A percentile compares a stretch with the other conserved stretches of the same genome.
Conservation (phyloP, 2,797 vertebrate genomes). For the Intellagama lesueurii region DNA sequence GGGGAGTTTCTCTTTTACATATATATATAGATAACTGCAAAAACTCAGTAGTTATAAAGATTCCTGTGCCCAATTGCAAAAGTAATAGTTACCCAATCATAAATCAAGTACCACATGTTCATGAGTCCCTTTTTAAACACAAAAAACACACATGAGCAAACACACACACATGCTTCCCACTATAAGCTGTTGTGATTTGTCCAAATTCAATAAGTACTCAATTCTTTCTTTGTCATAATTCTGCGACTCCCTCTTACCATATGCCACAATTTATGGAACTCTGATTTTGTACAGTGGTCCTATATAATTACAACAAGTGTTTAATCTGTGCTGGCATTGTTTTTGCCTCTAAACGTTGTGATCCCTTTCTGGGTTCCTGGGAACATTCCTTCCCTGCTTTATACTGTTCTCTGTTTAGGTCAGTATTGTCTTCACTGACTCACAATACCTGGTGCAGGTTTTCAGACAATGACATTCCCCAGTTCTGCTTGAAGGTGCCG, state of each 20-base stretch:
- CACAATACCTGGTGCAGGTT: background rate
- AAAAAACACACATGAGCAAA: background rate
- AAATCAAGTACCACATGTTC: background rate
- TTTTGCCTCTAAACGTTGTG: background rate
- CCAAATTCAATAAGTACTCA: background rate
- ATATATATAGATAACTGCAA: background rate
- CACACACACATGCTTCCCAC: background rate
- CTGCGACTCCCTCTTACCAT: background rate
- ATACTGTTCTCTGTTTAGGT: background rate
- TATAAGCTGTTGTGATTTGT: background rate
- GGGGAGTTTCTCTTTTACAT: background rate
- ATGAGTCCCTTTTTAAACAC: background rate
- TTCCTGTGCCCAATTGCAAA: background rate
- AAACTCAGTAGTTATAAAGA: background rate
- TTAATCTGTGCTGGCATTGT: background rate
- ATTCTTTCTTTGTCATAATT: background rate
- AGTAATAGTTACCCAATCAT: background rate
- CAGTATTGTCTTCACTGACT: no score
- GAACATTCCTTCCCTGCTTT: background rate
- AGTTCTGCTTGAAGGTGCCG: background rate
- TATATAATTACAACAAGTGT: background rate
- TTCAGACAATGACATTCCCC: background rate
- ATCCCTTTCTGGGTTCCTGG: background rate
- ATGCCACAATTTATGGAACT: background rate
- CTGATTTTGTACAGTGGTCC: background rate